A percentile compares a stretch with the other conserved stretches of the same genome.
phyloP scores from a whole-genome alignment of 1,140 invertebrate genomes.

The Sesamia nonagrioides region DNA sequence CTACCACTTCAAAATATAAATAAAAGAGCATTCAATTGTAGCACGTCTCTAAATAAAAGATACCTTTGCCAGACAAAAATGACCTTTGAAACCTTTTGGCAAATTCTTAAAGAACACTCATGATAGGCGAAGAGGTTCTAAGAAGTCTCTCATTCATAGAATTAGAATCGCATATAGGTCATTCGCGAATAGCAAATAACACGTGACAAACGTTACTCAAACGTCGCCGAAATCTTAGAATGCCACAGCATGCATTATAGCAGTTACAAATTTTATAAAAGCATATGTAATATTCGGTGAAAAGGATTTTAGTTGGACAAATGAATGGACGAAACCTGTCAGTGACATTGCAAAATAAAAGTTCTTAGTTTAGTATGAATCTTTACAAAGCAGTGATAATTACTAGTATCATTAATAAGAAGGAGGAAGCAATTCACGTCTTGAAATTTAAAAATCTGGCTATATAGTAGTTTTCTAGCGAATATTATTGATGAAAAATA shows the following conservation, averaged over 20 bases:
- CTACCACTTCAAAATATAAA: background rate
- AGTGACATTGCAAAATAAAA: background rate
- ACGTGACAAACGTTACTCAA: slow-evolving; percentile 26
- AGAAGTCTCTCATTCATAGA: slow-evolving; percentile 36
- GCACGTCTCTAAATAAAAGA: background rate
- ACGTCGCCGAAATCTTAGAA: slow-evolving; percentile 9
- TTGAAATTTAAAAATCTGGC: no score
- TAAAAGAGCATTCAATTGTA: background rate
- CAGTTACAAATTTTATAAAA: background rate
- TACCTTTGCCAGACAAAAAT: slow-evolving; percentile 5
- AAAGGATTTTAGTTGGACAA: background rate
- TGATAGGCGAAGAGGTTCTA: slow-evolving; percentile 13
- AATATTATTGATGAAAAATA: no score
- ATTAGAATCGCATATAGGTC: slow-evolving; percentile 31
- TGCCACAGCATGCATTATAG: slow-evolving; percentile 14
- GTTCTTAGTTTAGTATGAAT: no score
- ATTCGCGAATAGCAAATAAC: slow-evolving; percentile 40
- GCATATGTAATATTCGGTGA: background rate
- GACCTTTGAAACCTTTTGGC: slow-evolving; percentile 11
- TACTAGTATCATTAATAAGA: no score
- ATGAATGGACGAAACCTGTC: background rate
- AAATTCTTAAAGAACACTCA: slow-evolving; percentile 33
- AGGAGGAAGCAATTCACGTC: no score
- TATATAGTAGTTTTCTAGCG: no score
- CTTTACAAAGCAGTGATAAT: no score